Evolutionary conservation across 2,888 invertebrate species (phyloP).

Genomic region (Trichacis sp.): DNA sequence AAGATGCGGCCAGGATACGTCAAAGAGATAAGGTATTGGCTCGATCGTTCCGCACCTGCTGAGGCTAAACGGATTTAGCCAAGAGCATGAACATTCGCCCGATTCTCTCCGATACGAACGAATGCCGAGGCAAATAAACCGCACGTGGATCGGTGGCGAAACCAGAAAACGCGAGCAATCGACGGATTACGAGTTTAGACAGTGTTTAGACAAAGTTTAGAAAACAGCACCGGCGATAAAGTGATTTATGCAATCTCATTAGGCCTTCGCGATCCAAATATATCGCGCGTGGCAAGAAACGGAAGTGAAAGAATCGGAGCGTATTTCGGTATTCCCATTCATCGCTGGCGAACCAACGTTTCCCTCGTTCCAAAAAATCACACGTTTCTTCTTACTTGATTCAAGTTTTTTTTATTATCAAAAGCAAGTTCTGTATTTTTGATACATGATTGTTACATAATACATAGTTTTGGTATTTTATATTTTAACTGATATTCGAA

Average conservation of each 20-base stretch:
- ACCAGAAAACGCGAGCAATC: conserved; percentile 1
- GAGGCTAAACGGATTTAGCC: conserved; percentile 29
- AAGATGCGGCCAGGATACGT: conserved; percentile 9
- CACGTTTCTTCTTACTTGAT: too few relatives aligned
- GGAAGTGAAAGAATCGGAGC: too few relatives aligned
- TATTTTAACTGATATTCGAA: too few relatives aligned
- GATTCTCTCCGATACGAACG: conserved; percentile 22
- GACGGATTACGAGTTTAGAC: background rate
- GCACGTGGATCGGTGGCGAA: conserved; percentile 15
- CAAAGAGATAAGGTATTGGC: conserved; percentile 25
- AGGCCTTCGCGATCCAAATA: too few relatives aligned
- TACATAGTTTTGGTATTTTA: too few relatives aligned
- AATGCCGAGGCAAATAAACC: conserved; percentile 20
- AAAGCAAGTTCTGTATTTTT: too few relatives aligned
- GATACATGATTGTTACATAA: too few relatives aligned
- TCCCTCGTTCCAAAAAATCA: too few relatives aligned
- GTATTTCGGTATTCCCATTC: too few relatives aligned
- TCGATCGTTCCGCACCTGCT: conserved; percentile 25
- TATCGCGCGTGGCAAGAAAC: too few relatives aligned
- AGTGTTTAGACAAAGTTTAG: background rate
- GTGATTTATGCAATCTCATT: background rate
- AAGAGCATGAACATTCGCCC: conserved; percentile 7
- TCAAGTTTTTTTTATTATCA: too few relatives aligned
- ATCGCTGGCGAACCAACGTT: too few relatives aligned
- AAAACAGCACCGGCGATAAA: background rate